Percentiles rank a stretch among this genome's conserved stretches.
Conservation (phyloP, 2,113 vertebrate genomes). For the Engraulis encrasicolus region DNA sequence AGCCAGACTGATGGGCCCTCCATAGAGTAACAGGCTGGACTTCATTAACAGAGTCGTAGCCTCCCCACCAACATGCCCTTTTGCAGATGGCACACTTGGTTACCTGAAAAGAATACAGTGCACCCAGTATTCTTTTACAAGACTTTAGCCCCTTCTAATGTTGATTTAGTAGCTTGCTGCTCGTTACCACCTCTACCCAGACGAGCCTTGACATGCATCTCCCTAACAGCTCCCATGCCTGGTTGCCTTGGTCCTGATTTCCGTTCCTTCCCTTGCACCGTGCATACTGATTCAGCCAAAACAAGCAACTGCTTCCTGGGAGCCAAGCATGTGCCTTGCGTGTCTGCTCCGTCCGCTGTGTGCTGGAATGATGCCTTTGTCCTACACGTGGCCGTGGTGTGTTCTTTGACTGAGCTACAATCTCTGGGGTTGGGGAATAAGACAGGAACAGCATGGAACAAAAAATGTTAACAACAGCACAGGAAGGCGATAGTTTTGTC, state of each 20-base stretch:
- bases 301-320: background rate
- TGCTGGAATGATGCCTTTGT: background rate
- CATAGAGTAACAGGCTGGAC: background rate
- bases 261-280: background rate
- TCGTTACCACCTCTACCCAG: background rate
- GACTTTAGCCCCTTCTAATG: background rate
- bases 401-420: background rate
- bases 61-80: background rate
- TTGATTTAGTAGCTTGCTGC: background rate
- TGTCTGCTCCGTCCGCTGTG: background rate
- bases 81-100: background rate
- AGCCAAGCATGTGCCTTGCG: background rate
- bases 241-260: background rate
- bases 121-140: background rate
- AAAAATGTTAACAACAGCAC: background rate
- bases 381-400: background rate
- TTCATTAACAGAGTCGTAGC: background rate
- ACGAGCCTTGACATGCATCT: background rate
- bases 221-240: background rate
- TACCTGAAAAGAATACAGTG: background rate
- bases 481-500: background rate
- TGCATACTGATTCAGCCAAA: background rate
- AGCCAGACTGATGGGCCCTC: conserved; percentile 16
- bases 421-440: background rate
- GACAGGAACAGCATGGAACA: background rate